Percentiles rank a stretch among this genome's conserved stretches.
phyloP scores from a whole-genome alignment of 2,113 vertebrate genomes.

The Gobius niger region DNA sequence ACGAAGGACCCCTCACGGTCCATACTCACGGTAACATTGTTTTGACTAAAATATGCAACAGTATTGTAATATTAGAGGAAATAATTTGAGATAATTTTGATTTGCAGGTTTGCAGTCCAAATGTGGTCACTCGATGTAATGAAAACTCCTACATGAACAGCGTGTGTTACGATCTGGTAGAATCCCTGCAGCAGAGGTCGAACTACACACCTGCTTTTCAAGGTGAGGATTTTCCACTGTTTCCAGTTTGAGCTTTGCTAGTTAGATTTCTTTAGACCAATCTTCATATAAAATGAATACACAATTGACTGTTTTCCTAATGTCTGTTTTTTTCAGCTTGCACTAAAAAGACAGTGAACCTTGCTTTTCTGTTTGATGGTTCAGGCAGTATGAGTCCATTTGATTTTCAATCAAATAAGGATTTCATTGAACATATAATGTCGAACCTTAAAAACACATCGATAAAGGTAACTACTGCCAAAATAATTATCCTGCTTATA shows the following conservation, averaged over 20 bases:
- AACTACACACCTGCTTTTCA: conserved; percentile 70
- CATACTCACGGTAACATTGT: conserved; percentile 49
- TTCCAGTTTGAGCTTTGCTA: neutral
- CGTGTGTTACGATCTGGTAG: conserved; percentile 72
- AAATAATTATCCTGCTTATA: neutral
- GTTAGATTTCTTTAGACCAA: no score
- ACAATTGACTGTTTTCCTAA: no score
- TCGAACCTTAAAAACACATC: conserved; percentile 67
- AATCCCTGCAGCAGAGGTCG: conserved; percentile 18
- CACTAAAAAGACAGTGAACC: conserved; percentile 76
- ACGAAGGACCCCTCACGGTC: conserved; percentile 19
- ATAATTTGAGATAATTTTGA: neutral
- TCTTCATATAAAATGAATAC: no score
- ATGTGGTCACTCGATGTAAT: conserved; percentile 72
- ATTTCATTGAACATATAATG: conserved; percentile 80
- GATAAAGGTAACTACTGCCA: conserved; percentile 69
- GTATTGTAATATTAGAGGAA: neutral
- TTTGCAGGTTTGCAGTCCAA: conserved; percentile 79
- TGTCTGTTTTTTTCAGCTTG: conserved; percentile 67
- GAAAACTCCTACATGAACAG: conserved; percentile 81
- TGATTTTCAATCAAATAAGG: conserved; percentile 74
- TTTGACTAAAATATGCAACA: neutral
- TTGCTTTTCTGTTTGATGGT: conserved; percentile 86
- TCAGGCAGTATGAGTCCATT: conserved; percentile 71
- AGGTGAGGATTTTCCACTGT: conserved; percentile 59